Base-by-base conservation (phyloP, 2,797 vertebrate species). In the Aldrovandia affinis region DNA sequence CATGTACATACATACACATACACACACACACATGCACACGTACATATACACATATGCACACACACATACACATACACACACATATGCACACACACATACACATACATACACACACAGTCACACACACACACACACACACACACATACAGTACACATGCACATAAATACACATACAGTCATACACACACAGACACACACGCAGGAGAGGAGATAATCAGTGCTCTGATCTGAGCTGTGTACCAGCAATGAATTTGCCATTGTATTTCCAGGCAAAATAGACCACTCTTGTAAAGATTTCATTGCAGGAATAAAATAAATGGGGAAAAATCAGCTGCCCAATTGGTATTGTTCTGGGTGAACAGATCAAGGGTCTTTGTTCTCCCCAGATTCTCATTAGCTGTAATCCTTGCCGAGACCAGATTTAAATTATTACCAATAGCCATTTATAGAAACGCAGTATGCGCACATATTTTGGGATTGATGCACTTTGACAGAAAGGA, bases 401-500 rank as follows among this genome's bases (percentile, higher is more conserved):
- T 55, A 84, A 84, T 75, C 50, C 36, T n/a, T 47, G n/a, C 75
- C 78, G 42, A 15, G 77, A 81, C 78, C 70, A 25, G 42, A 78
- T 30, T 54, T 50, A 81, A 78, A 86, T 86, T 22, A 85, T 83
- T 87, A 80, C 68, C 33, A 81, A 70, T 33, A 28, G 39, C 59
- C 81, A 25, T 44, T 78, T 42, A 9, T 54, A 5, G 15, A 65
- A 65, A 59, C 50, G 78, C 52, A 84, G 42, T 65, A 18, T 25
- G 80, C 25, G 55, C 3, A 84, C 39, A 86, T 70, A 84, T 55
- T 86, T 85, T 78, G 9, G 44, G 86, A 82, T 83, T 57, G 15
- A 83, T 57, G n/a, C 57, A 36, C 79, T 83, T 83, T 65, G 82
- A 86, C 42, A 83, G 82, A 83, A 83, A 87, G 81, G 39, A 68